A percentile compares a stretch with the other conserved stretches of the same genome.
phyloP scores from a whole-genome alignment of 2,113 vertebrate species.

The Deroptyus accipitrinus region DNA sequence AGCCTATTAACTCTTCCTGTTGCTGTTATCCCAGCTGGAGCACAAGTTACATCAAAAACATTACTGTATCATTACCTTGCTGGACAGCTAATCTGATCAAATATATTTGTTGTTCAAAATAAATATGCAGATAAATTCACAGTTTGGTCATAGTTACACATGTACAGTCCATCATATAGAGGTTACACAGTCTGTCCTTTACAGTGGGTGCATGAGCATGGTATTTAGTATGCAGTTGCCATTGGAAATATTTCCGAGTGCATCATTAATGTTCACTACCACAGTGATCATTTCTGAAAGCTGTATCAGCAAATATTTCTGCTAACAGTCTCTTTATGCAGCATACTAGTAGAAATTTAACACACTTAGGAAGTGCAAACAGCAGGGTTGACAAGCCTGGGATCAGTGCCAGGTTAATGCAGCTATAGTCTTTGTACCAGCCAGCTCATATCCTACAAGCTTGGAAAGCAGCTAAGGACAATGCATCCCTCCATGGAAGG shows the following conservation, averaged over 20 bases:
- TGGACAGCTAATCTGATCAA: neutral
- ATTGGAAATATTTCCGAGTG: neutral
- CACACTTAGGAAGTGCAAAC: slow-evolving; percentile 25
- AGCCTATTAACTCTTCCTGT: neutral
- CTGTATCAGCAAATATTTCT: slow-evolving; percentile 35
- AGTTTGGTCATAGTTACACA: neutral
- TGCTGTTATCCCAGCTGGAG: neutral
- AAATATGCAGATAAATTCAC: neutral
- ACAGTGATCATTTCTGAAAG: slow-evolving; percentile 8
- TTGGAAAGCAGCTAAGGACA: neutral
- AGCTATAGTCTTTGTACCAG: neutral
- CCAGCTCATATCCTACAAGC: neutral
- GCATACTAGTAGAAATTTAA: slow-evolving; percentile 13
- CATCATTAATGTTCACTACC: neutral
- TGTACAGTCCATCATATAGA: neutral
- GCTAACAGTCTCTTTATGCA: slow-evolving; percentile 7
- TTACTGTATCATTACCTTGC: neutral
- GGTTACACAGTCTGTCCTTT: neutral
- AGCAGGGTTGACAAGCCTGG: neutral
- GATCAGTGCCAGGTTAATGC: slow-evolving; percentile 4
- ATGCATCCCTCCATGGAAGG: neutral
- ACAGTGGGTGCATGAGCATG: neutral
- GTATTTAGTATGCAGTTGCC: neutral
- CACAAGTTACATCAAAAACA: neutral
- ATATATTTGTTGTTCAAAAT: neutral